Conservation (phyloP, 2,888 invertebrate genomes). For the Brachyopa scutellaris region DNA sequence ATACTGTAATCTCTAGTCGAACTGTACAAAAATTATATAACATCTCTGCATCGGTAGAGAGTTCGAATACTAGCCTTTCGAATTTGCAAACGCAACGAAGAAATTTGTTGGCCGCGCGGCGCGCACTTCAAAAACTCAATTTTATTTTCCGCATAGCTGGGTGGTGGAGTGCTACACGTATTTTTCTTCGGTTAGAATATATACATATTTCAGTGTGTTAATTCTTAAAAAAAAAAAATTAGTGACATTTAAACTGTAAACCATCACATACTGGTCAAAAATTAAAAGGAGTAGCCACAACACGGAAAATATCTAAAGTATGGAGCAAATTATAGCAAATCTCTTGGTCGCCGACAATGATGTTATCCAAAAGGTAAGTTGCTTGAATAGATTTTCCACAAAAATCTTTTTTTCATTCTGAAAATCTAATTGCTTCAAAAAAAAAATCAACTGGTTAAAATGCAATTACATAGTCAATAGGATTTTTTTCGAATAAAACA, state of each 20-base stretch:
- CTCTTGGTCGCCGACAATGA: constrained; percentile 85
- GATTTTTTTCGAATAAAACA: not conserved
- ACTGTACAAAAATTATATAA: too few relatives aligned
- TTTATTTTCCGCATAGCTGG: constrained; percentile 68
- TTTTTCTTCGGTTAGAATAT: constrained; percentile 39
- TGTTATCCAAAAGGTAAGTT: constrained; percentile 84
- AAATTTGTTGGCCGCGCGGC: constrained; percentile 10
- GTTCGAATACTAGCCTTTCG: constrained; percentile 48
- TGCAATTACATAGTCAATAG: not conserved
- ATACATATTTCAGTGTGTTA: constrained; percentile 35
- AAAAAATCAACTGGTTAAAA: not conserved
- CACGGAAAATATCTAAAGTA: constrained; percentile 74
- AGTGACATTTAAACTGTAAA: constrained; percentile 47
- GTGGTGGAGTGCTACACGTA: constrained; percentile 56
- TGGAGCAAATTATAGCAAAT: constrained; percentile 85
- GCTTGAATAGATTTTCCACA: not conserved
- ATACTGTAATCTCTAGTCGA: too few relatives aligned
- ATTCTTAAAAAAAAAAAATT: not conserved
- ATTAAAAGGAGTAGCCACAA: not conserved
- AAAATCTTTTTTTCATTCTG: not conserved
- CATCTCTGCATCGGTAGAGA: constrained; percentile 27
- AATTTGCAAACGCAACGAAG: constrained; percentile 53
- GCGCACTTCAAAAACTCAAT: constrained; percentile 34
- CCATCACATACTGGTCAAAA: constrained; percentile 33
- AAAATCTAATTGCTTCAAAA: constrained; percentile 10